These are phyloP conservation scores for Hartigia nigra DNA, from an alignment of 2,888 invertebrate genomes.

Conservation along the genomic window DNA sequence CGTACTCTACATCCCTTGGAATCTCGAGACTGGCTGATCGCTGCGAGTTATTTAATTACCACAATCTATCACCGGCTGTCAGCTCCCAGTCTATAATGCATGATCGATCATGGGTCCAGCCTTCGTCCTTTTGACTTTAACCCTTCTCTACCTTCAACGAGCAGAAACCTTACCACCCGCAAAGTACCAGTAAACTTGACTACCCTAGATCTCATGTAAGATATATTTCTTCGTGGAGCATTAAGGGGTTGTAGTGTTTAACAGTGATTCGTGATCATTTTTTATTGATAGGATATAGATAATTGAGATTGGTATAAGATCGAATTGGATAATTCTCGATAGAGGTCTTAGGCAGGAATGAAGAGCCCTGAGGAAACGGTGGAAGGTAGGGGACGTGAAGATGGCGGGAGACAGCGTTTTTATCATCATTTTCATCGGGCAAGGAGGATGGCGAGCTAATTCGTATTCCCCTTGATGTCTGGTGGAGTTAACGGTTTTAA, in stretches of 20 bases:
- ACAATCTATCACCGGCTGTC: slow-evolving; percentile 63
- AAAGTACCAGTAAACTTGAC: not conserved
- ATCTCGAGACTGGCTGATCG: slow-evolving; percentile 55
- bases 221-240: not conserved
- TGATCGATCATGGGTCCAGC: slow-evolving; percentile 56
- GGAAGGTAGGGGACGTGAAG: not conserved
- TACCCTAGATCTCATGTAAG: not conserved
- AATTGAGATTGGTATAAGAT: not conserved
- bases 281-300: not conserved
- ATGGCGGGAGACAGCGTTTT: slow-evolving; percentile 28
- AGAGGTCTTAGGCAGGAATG: not conserved
- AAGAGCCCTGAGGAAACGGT: not conserved
- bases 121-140: slow-evolving; percentile 16
- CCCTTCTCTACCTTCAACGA: slow-evolving; percentile 12
- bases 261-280: not conserved
- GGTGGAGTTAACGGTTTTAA: slow-evolving; percentile 64
- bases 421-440: slow-evolving; percentile 50
- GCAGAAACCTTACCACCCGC: not conserved
- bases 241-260: not conserved
- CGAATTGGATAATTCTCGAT: not conserved
- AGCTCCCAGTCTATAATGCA: slow-evolving; percentile 60
- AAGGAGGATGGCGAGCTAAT: slow-evolving; percentile 57
- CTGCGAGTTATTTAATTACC: slow-evolving; percentile 63
- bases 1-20: slow-evolving; percentile 28
- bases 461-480: slow-evolving; percentile 65